Evolutionary conservation across 1,140 invertebrate species (phyloP).

Genomic region (Heliconius congener): DNA sequence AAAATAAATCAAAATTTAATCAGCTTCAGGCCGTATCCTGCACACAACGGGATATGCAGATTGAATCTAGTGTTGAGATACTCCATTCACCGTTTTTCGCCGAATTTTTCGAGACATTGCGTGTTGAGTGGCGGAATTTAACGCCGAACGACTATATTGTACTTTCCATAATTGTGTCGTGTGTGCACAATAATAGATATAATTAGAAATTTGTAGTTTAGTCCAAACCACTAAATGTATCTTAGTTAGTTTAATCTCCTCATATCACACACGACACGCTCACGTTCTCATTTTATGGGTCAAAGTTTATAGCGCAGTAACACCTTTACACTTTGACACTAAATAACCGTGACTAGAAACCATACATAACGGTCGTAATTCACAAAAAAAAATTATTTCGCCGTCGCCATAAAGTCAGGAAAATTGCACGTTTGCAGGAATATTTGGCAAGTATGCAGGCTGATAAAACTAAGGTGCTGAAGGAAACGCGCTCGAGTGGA

Average conservation of each 20-base stretch:
- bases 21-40: too few species aligned
- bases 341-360: background rate
- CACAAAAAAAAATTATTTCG: background rate
- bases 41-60: too few species aligned
- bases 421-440: conserved; percentile 38
- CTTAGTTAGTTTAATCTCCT: background rate
- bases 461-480: conserved; percentile 38
- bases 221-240: background rate
- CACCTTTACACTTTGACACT: conserved; percentile 2
- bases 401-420: background rate
- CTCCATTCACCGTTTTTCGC: too few species aligned
- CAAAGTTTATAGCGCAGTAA: background rate
- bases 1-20: too few species aligned
- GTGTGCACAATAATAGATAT: too few species aligned
- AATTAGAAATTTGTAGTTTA: too few species aligned
- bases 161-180: too few species aligned
- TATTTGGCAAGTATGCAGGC: conserved; percentile 30
- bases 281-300: background rate
- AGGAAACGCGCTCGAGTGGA: conserved; percentile 20
- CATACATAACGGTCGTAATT: background rate
- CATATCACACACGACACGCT: background rate
- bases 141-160: too few species aligned
- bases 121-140: too few species aligned
- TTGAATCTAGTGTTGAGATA: too few species aligned
- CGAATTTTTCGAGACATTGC: too few species aligned